Base-by-base conservation (phyloP, 2,797 vertebrate genomes). In the Ceryle rudis region DNA sequence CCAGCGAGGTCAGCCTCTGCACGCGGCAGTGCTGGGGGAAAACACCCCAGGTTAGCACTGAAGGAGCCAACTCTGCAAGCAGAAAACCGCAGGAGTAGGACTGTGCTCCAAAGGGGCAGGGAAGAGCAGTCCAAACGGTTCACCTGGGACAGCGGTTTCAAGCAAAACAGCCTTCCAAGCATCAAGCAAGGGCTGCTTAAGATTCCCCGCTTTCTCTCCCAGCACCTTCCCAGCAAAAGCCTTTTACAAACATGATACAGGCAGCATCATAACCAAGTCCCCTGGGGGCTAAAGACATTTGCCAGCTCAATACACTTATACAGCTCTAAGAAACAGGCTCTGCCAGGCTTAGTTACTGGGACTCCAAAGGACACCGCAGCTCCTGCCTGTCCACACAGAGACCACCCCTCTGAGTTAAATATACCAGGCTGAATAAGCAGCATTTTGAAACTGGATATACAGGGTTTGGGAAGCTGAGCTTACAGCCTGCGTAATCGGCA, bases 231-330 rank as follows among this genome's bases (percentile, higher is more conserved):
- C 39, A 60, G 73, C 47, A 65, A 73, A 93, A 91, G 39, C 70
- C 70, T 91, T 95, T 86, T 29, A 52, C 66, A 90, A 86, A 90
- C 66, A 79, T 65, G 67, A 86, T 15, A 37, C 35, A 73, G 35
- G 58, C 89, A 86, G 80, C 89, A 96, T 72, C 89, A 81, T 86
- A 86, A 86, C 82, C 62, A 93, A 94, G 88, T 60, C 72, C 82
- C 39, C 35, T 6, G 26, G 33, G 69, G 26, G 8, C 62, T 86
- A 4, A 58, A 94, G 62, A 80, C 87, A 75, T 95, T 93, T 95
- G 55, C 82, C 85, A 93, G 73, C 55, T 94, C 88, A 79, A 37
- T 75, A 89, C 37, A 61, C 41, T 80, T 25, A 18, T 0, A 84
- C 3, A 10, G 75, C 61, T 83, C 69, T 57, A 33, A 93, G 90